Conservation (phyloP, 2,113 vertebrate species). For the Oncorhynchus keta region DNA sequence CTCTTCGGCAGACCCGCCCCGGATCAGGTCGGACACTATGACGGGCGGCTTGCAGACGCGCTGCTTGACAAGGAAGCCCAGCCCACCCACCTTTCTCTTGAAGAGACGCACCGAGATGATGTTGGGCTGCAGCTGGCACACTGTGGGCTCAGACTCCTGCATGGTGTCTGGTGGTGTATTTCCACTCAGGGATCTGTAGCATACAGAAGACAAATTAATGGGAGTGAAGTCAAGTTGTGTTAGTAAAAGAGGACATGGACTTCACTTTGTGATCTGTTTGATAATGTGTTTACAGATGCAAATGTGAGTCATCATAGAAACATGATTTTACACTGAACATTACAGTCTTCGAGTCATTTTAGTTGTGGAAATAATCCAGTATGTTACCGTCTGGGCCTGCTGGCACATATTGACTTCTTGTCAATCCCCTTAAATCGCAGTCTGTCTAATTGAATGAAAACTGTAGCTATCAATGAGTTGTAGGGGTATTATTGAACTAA, state of each 20-base stretch:
- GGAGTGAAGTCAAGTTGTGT: conserved; percentile 32
- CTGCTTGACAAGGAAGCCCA: conserved; percentile 96
- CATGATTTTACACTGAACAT: too few species aligned
- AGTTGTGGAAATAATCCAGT: not conserved
- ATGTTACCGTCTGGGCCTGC: not conserved
- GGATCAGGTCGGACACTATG: conserved; percentile 93
- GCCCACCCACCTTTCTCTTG: conserved; percentile 92
- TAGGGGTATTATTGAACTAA: not conserved
- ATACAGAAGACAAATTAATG: conserved; percentile 5
- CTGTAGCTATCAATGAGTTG: not conserved
- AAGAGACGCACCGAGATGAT: conserved; percentile 96
- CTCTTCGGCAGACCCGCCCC: conserved; percentile 91
- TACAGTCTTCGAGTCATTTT: too few species aligned
- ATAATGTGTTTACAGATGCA: too few species aligned
- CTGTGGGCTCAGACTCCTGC: conserved; percentile 87
- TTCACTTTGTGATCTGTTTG: conserved; percentile 35
- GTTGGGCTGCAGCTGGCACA: conserved; percentile 95
- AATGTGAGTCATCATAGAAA: too few species aligned
- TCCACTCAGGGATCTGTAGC: not conserved
- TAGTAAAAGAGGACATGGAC: conserved; percentile 39
- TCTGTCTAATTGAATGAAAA: not conserved
- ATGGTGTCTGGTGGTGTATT: conserved; percentile 64
- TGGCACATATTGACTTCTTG: not conserved
- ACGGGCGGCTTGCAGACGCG: conserved; percentile 90
- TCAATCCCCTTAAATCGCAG: not conserved